phyloP scores from a whole-genome alignment of 2,888 invertebrate genomes.

The Oligia strigilis region DNA sequence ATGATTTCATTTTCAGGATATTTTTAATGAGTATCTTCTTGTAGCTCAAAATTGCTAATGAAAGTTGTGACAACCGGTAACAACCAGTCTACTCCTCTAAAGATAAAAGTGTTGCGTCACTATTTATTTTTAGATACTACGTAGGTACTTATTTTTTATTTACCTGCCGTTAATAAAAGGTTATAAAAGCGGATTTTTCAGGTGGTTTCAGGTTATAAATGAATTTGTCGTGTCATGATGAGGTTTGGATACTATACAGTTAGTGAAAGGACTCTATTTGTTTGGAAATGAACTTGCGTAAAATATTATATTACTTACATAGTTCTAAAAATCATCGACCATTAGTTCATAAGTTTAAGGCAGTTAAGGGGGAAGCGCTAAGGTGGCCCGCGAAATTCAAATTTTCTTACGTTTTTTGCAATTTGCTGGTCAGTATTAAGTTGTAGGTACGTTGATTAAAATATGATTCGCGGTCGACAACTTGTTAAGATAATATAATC shows the following conservation, averaged over 20 bases:
- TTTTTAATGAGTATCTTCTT: background rate
- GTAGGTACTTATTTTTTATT: background rate
- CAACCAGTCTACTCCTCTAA: background rate
- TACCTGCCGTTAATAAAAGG: too few species aligned
- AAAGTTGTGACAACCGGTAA: too few species aligned
- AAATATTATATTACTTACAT: background rate
- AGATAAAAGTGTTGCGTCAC: background rate
- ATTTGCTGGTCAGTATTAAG: too few species aligned
- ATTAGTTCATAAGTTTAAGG: background rate
- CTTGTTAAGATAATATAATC: too few species aligned
- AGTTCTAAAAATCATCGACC: background rate
- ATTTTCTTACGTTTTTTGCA: too few species aligned
- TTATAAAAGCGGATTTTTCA: too few species aligned
- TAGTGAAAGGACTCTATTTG: background rate
- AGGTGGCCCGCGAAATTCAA: too few species aligned
- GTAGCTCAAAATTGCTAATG: background rate
- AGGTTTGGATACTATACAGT: background rate
- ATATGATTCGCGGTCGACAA: too few species aligned
- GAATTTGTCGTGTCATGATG: background rate
- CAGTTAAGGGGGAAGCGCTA: background rate
- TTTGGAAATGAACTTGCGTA: background rate
- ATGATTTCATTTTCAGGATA: background rate
- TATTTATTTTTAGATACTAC: background rate
- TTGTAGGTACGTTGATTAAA: too few species aligned
- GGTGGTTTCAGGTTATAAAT: background rate